phyloP scores from a whole-genome alignment of 2,113 vertebrate genomes.

The Chroicocephalus ridibundus region DNA sequence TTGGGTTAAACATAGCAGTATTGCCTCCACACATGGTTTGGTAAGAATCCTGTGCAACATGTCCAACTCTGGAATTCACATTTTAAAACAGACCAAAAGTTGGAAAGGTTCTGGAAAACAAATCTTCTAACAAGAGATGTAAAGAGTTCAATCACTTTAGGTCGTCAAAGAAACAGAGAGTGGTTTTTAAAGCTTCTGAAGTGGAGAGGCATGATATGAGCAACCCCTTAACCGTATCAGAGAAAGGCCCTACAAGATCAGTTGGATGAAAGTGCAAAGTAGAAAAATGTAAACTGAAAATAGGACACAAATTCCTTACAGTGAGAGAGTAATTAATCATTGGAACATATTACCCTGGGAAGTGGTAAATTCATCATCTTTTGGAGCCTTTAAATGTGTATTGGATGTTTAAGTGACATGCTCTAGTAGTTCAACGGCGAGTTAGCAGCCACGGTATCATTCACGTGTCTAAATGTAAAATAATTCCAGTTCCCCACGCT shows the following conservation, averaged over 20 bases:
- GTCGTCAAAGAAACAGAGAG: neutral
- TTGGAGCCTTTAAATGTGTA: constrained; percentile 20
- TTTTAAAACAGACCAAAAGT: constrained; percentile 9
- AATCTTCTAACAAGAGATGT: neutral
- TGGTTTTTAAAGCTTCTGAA: neutral
- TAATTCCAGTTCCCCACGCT: neutral
- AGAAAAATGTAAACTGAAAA: constrained; percentile 55
- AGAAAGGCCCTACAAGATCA: neutral
- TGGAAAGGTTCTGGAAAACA: neutral
- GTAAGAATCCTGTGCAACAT: neutral
- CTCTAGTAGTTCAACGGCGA: neutral
- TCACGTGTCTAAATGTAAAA: neutral
- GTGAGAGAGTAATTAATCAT: constrained; percentile 51
- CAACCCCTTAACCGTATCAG: neutral
- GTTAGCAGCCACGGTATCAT: neutral
- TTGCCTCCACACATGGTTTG: neutral
- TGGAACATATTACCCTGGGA: neutral
- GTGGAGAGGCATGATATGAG: neutral
- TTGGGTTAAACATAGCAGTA: neutral
- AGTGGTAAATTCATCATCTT: constrained; percentile 53
- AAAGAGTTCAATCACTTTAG: neutral
- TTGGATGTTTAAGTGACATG: neutral
- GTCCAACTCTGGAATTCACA: neutral
- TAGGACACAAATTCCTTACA: constrained; percentile 38
- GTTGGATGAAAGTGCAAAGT: constrained; percentile 2